Percentiles rank a stretch among this genome's conserved stretches.
Conservation (phyloP, 2,113 vertebrate genomes). For the Procavia capensis region DNA sequence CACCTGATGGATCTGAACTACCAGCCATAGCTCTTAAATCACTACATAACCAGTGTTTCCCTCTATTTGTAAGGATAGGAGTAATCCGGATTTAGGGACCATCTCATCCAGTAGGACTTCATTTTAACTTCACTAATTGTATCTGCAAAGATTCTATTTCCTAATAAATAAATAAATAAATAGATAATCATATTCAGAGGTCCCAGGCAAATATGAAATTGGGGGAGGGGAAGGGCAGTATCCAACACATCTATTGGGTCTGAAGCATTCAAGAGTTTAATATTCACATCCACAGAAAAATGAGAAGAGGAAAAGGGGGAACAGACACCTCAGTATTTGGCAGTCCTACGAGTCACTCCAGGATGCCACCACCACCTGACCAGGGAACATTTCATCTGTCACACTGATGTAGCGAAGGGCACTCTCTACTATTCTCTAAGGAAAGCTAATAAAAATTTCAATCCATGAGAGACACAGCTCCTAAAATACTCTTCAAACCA, state of each 20-base stretch:
- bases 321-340: neutral
- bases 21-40: too few relatives aligned
- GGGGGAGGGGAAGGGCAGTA: neutral
- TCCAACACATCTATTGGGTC: neutral
- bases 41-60: too few relatives aligned
- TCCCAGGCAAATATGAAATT: neutral
- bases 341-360: neutral
- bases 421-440: neutral
- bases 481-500: neutral
- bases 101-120: neutral
- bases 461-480: neutral
- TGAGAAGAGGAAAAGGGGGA: neutral
- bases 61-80: neutral
- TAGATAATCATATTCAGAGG: neutral
- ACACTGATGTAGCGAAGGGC: neutral
- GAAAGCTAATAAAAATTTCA: neutral
- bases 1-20: too few relatives aligned
- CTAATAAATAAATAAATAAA: too few relatives aligned
- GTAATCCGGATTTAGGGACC: neutral
- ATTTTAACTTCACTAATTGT: neutral
- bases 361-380: neutral
- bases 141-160: neutral
- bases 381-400: neutral
- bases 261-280: neutral
- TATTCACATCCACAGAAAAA: neutral